Conservation (phyloP, 2,113 vertebrate genomes). For the Cyanistes caeruleus region DNA sequence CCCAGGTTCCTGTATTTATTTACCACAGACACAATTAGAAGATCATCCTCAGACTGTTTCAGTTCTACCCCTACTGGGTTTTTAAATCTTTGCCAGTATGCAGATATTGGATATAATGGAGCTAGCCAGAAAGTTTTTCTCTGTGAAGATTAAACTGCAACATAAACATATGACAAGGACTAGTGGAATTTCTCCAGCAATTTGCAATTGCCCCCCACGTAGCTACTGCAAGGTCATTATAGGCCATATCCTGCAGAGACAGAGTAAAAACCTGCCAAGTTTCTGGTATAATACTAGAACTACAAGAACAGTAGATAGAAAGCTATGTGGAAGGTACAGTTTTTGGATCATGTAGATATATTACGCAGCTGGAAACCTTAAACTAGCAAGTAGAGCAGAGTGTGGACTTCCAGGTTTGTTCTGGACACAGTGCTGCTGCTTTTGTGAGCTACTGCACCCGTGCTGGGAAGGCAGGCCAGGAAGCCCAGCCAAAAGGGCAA, state of each 20-base stretch:
- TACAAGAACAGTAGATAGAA: background rate
- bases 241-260: background rate
- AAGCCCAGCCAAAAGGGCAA: constrained; percentile 22
- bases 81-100: background rate
- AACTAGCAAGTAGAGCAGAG: background rate
- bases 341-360: background rate
- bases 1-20: background rate
- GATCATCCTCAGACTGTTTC: background rate
- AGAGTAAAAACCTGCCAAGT: background rate
- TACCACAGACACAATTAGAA: background rate
- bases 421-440: background rate
- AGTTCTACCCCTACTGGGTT: background rate
- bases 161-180: background rate
- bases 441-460: background rate
- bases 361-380: background rate
- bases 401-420: constrained; percentile 19
- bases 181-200: background rate
- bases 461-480: background rate
- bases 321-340: background rate
- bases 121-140: background rate
- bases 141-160: background rate
- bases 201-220: background rate
- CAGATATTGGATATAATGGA: background rate
- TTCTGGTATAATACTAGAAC: background rate
- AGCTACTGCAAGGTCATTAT: background rate